Evolutionary conservation across 2,797 vertebrate species (phyloP).

Genomic region (Leptoclinus maculatus): DNA sequence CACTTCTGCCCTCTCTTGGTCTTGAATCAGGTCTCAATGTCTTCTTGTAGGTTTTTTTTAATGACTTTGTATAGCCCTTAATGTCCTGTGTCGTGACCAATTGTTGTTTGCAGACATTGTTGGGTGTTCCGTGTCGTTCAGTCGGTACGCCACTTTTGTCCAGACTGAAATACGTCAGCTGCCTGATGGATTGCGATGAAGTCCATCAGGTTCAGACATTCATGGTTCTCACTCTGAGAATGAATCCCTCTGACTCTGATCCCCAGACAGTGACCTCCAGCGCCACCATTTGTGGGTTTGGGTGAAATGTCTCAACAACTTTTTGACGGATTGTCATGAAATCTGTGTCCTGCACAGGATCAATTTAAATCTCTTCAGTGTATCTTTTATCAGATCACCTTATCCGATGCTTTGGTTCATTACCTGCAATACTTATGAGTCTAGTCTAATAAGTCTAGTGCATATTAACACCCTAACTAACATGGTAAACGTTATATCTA

Average conservation of each 20-base stretch:
- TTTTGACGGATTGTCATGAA: background rate
- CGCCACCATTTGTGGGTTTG: background rate
- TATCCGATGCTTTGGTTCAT: too few relatives aligned
- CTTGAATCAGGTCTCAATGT: background rate
- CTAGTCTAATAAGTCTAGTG: too few relatives aligned
- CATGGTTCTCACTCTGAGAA: background rate
- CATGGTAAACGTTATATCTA: too few relatives aligned
- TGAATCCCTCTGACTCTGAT: background rate
- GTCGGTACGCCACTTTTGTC: background rate
- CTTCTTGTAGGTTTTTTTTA: background rate
- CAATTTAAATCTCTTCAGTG: background rate
- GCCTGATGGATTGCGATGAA: background rate
- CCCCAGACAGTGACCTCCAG: background rate
- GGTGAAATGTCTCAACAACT: background rate
- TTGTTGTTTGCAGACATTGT: too few relatives aligned
- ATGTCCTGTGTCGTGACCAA: background rate
- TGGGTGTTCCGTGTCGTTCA: background rate
- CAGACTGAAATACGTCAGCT: background rate
- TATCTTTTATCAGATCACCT: background rate
- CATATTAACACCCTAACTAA: too few relatives aligned
- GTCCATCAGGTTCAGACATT: background rate
- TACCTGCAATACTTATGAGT: too few relatives aligned
- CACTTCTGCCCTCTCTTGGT: background rate
- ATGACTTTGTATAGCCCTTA: background rate
- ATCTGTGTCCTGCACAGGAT: background rate